Evolutionary conservation across 1,140 invertebrate genomes (phyloP).

Genomic region (Temnothorax longispinosus): DNA sequence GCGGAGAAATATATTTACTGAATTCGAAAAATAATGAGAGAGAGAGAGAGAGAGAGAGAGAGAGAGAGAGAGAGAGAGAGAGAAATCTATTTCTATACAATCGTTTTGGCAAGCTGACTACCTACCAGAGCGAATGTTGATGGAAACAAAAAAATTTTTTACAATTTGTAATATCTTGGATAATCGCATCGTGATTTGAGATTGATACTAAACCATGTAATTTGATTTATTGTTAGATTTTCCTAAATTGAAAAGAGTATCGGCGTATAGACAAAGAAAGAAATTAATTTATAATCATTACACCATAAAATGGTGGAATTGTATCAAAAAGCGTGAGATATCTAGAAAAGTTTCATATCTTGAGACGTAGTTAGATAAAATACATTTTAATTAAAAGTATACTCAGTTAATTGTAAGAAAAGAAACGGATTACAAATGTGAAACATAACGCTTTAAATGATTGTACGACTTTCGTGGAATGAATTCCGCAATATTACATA

Average conservation of each 20-base stretch:
- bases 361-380: neutral
- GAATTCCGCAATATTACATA: neutral
- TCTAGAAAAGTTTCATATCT: neutral
- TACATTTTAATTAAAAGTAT: neutral
- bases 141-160: neutral
- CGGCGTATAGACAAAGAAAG: neutral
- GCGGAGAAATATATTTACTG: slow-evolving; percentile 23
- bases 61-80: too few species aligned
- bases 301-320: neutral
- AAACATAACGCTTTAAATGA: neutral
- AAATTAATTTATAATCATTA: neutral
- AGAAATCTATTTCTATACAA: neutral
- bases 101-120: neutral
- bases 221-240: too few species aligned
- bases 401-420: neutral
- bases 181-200: neutral
- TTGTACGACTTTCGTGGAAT: neutral
- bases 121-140: neutral
- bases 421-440: neutral
- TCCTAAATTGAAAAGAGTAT: neutral
- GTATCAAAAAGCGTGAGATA: neutral
- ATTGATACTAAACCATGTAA: too few species aligned
- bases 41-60: too few species aligned
- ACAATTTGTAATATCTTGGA: neutral
- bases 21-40: neutral